Conservation (phyloP, 2,797 vertebrate genomes). For the Argya squamiceps region DNA sequence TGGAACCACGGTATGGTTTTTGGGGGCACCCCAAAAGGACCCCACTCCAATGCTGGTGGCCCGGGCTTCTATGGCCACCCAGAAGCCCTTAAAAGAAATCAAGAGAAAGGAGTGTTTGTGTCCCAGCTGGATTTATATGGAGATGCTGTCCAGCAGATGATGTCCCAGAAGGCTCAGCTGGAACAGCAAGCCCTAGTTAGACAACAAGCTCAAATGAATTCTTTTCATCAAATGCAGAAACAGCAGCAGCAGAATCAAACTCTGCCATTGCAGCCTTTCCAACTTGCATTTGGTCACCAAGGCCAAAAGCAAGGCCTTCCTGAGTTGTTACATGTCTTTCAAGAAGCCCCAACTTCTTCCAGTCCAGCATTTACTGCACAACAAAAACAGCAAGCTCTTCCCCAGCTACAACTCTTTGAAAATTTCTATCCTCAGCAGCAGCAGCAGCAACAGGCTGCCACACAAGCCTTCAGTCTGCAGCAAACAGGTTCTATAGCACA, state of each 20-base stretch:
- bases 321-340: conserved; percentile 87
- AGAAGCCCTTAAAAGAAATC: conserved; percentile 78
- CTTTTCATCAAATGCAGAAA: conserved; percentile 81
- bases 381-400: conserved; percentile 78
- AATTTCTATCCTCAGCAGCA: conserved; percentile 83
- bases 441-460: conserved; percentile 64
- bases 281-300: conserved; percentile 93
- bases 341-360: conserved; percentile 84
- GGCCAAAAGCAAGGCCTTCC: conserved; percentile 84
- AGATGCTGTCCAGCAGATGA: conserved; percentile 77
- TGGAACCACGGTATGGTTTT: conserved; percentile 88
- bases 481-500: conserved; percentile 69
- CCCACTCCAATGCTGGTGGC: conserved; percentile 67
- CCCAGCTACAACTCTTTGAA: conserved; percentile 79
- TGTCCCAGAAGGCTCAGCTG: conserved; percentile 81
- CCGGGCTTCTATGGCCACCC: conserved; percentile 74
- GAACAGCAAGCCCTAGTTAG: conserved; percentile 77
- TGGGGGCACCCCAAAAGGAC: conserved; percentile 76
- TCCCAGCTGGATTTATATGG: conserved; percentile 78
- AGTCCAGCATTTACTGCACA: conserved; percentile 83
- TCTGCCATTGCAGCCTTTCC: conserved; percentile 92
- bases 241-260: conserved; percentile 84
- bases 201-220: conserved; percentile 81
- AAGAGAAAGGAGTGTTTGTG: conserved; percentile 81
- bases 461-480: conserved; percentile 76